Evolutionary conservation across 64 coral and sea anemone genomes (phyloP).

Genomic region (Pachyseris speciosa): DNA sequence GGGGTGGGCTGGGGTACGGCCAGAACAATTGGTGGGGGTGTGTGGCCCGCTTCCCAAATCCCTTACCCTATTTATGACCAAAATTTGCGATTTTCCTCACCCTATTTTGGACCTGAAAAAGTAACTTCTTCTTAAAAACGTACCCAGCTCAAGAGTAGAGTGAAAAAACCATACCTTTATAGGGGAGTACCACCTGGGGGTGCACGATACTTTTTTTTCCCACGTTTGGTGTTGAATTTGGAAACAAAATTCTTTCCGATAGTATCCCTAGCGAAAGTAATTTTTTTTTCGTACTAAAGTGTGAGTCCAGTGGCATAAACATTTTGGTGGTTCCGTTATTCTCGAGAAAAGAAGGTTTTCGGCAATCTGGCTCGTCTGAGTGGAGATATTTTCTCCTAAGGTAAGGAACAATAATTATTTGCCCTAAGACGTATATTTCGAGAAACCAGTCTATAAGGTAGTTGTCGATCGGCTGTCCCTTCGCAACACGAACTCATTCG

Average conservation of each 20-base stretch:
- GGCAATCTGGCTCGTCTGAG: constrained; percentile 15
- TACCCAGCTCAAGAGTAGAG: no score
- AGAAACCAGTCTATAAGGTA: constrained; percentile 29
- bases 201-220: background rate
- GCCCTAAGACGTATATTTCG: background rate
- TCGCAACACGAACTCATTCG: background rate
- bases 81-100: no score
- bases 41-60: no score
- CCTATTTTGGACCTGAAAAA: no score
- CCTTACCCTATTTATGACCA: no score
- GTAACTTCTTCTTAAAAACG: no score
- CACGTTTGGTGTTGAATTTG: background rate
- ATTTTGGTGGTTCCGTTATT: background rate
- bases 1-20: no score
- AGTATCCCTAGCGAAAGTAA: constrained; percentile 20
- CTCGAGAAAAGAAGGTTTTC: background rate
- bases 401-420: constrained; percentile 50
- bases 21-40: no score
- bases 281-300: constrained; percentile 34
- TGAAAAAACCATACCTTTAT: background rate
- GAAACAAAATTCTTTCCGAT: constrained; percentile 36
- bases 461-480: background rate
- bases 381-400: constrained; percentile 11
- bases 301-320: constrained; percentile 28
- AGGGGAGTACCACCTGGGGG: background rate